These are phyloP conservation scores for Otus sunia DNA, from an alignment of 2,113 vertebrate species.

Conservation along the genomic window DNA sequence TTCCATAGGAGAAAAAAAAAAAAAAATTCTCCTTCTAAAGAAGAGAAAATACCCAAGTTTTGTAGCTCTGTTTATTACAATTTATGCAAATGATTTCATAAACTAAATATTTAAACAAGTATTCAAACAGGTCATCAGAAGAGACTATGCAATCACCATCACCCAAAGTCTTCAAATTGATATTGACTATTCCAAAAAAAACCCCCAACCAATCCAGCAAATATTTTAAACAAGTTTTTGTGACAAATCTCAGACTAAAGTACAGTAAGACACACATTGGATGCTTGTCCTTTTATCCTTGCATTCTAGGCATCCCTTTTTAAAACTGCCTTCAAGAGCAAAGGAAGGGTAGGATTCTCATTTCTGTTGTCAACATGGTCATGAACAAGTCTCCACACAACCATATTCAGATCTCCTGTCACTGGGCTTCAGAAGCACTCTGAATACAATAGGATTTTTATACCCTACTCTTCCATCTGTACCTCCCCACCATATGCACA, in stretches of 20 bases:
- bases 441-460: not conserved
- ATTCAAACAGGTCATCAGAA: not conserved
- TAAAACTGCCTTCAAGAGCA: not conserved
- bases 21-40: not conserved
- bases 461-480: not conserved
- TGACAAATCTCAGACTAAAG: not conserved
- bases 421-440: not conserved
- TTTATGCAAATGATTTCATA: not conserved
- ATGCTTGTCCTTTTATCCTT: not conserved
- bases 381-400: not conserved
- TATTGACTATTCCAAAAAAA: not conserved
- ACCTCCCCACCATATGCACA: fast-evolving
- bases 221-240: not conserved
- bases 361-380: not conserved
- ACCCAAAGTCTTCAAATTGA: not conserved
- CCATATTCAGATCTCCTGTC: not conserved
- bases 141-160: not conserved
- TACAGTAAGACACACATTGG: not conserved
- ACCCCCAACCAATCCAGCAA: not conserved
- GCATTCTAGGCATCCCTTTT: not conserved
- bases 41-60: not conserved
- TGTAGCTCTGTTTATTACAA: not conserved
- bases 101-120: not conserved
- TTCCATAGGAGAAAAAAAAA: not conserved
- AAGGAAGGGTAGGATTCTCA: not conserved